phyloP scores from a whole-genome alignment of 2,113 vertebrate genomes.

The Haliaeetus leucogaster region DNA sequence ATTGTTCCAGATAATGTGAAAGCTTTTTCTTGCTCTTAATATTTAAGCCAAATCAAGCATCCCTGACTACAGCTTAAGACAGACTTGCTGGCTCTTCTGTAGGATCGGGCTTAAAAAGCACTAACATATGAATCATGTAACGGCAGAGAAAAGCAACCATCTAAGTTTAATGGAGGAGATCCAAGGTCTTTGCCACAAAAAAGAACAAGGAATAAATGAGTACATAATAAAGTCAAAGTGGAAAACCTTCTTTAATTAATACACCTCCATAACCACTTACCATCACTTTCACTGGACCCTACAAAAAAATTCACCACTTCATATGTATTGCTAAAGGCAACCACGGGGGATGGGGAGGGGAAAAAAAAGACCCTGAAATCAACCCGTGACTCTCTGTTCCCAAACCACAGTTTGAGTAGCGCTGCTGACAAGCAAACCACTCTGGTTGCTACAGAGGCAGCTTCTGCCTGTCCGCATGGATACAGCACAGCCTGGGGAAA shows the following conservation, averaged over 20 bases:
- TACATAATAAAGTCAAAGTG: no score
- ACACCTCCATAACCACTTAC: neutral
- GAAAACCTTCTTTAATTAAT: neutral
- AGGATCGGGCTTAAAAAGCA: neutral
- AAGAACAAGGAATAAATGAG: neutral
- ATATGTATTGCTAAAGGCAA: neutral
- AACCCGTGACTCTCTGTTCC: neutral
- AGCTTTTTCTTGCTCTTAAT: neutral
- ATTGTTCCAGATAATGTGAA: neutral
- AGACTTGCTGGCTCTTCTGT: neutral
- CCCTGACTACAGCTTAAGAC: neutral
- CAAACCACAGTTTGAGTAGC: rapidly evolving
- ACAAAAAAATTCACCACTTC: neutral
- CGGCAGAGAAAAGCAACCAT: neutral
- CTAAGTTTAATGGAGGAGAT: neutral
- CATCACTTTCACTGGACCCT: neutral
- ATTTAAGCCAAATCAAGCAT: neutral
- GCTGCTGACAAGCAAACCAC: neutral
- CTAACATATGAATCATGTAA: neutral
- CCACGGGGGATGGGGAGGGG: neutral
- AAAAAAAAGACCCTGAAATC: neutral
- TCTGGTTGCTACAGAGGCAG: neutral
- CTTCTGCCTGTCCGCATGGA: neutral
- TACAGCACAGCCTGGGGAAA: neutral
- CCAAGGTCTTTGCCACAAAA: neutral